phyloP scores from a whole-genome alignment of 2,113 vertebrate species.

The Fukomys damarensis region DNA sequence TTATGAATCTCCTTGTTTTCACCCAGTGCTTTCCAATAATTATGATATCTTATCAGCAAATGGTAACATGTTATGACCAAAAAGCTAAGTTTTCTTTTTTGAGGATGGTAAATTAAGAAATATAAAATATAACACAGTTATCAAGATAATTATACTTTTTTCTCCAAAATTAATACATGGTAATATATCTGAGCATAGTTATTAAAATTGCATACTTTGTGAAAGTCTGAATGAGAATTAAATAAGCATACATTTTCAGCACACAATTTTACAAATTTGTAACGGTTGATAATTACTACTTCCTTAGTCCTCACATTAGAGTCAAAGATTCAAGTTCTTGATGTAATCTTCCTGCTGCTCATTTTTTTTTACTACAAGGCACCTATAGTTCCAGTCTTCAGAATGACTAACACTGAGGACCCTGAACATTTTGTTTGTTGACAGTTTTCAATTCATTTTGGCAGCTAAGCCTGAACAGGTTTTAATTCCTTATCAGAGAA shows the following conservation, averaged over 20 bases:
- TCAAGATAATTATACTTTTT: slow-evolving; percentile 1
- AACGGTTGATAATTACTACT: background rate
- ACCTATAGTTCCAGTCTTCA: background rate
- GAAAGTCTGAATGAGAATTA: slow-evolving; percentile 3
- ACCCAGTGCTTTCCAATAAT: background rate
- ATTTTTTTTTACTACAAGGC: background rate
- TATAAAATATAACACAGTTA: background rate
- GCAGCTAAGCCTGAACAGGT: background rate
- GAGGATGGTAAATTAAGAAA: background rate
- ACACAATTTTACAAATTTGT: background rate
- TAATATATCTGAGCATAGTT: background rate
- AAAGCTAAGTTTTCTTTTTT: background rate
- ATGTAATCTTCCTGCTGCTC: background rate
- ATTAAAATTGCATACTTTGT: slow-evolving; percentile 39
- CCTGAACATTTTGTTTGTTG: background rate
- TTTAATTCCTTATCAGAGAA: background rate
- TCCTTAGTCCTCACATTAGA: too few species aligned
- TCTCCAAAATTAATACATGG: slow-evolving; percentile 14
- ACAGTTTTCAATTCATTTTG: slow-evolving; percentile 19
- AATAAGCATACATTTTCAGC: slow-evolving; percentile 20
- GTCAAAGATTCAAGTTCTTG: background rate
- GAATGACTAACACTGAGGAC: background rate
- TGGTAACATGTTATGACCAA: background rate
- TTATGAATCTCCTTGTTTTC: background rate
- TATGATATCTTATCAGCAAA: background rate